Base-by-base conservation (phyloP, 2,888 invertebrate species). In the Metacarcinus magister region DNA sequence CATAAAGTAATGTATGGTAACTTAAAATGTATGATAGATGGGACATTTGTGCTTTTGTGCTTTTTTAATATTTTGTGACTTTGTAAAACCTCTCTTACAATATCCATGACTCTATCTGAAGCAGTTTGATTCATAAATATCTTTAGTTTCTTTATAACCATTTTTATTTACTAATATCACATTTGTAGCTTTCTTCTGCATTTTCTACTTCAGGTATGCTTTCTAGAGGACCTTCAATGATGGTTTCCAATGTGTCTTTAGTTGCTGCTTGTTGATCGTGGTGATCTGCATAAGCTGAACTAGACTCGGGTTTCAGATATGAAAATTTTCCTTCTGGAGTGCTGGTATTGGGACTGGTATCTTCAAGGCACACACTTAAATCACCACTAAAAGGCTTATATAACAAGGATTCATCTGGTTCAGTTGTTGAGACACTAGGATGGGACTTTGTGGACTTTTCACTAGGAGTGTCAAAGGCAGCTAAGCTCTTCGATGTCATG, bases 361-460 rank as follows among this genome's bases (percentile, higher is more conserved):
- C 94, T 43, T 90, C 94, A n/a, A 43, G 28, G 39, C 60, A 94
- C 43, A 94, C 46, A 28, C 44, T 90, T 19, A 94, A 60, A 43
- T 94, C 94, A 43, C 94, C 94, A 94, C 94, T 94, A 44, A 94
- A 94, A 43, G 94, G 94, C 7, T 94, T 89, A 90, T 89, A 94
- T 19, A 94, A 13, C 32, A 43, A 4, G 10, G 89, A 43, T 32
- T 90, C 19, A 19, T 90, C 60, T 60, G n/a, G 2, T 19, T 43
- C 90, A 90, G 28, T n/a, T 10, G 90, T 60, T 90, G 89, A 39
- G 43, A 89, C 23, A 43, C n/a, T 28, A 60, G 48, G 46, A 10
- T 32, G 89, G 54, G 90, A 60, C 16, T 46, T 94, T 32, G 19
- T 43, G 89, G 39, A 13, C 23, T 94, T 48, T 19, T 54, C 60